Conservation (phyloP, 2,888 invertebrate genomes). For the Trypoxylon attenuatum region DNA sequence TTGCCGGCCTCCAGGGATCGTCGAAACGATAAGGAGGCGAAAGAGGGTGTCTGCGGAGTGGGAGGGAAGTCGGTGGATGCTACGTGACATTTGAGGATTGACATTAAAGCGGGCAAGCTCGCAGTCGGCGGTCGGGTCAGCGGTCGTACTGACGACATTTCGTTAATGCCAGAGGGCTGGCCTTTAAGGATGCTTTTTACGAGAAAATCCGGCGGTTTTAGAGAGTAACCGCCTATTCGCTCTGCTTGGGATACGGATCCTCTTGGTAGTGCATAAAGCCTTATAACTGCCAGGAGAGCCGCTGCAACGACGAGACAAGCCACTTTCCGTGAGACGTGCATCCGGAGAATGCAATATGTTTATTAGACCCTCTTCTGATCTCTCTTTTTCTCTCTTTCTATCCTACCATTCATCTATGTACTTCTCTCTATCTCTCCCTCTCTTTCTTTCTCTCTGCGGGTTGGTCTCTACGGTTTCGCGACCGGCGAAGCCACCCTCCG, state of each 20-base stretch:
- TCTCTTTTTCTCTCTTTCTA: too few species aligned
- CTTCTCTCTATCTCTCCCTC: too few species aligned
- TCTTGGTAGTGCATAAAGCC: constrained; percentile 10
- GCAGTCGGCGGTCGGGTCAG: constrained; percentile 37
- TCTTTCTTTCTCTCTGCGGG: too few species aligned
- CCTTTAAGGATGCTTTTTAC: constrained; percentile 64
- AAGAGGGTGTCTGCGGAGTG: too few species aligned
- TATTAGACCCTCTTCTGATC: neutral
- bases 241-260: neutral
- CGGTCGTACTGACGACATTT: constrained; percentile 61
- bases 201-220: constrained; percentile 60
- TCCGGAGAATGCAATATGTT: neutral
- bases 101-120: constrained; percentile 64
- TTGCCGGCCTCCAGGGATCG: constrained; percentile 39
- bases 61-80: constrained; percentile 52
- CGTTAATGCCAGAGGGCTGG: constrained; percentile 67
- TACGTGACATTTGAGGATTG: constrained; percentile 72
- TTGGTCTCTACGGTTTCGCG: too few species aligned
- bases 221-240: constrained; percentile 25
- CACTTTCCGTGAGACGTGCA: neutral
- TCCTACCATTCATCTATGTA: too few species aligned
- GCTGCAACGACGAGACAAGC: neutral
- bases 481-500: neutral
- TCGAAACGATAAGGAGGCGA: constrained; percentile 54
- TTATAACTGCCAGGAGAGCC: constrained; percentile 5